phyloP scores from a whole-genome alignment of 2,888 invertebrate genomes.

The Cantharis rufa region DNA sequence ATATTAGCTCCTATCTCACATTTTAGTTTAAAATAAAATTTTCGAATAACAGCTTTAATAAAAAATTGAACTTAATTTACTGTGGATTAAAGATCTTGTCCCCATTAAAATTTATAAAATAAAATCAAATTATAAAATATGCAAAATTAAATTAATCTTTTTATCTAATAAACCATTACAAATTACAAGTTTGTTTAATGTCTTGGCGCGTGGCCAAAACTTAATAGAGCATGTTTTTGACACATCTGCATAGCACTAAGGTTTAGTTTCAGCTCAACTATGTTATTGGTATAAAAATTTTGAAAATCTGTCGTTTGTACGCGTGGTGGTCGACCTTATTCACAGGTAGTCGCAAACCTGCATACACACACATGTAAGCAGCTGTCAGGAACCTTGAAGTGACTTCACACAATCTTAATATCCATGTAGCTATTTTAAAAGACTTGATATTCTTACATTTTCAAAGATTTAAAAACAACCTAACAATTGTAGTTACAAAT shows the following conservation, averaged over 20 bases:
- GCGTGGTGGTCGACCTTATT: conserved; percentile 26
- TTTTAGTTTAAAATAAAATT: background rate
- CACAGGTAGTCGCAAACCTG: conserved; percentile 27
- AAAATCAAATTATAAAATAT: background rate
- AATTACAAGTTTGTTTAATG: conserved; percentile 29
- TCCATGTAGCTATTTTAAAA: background rate
- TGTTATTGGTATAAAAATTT: conserved; percentile 20
- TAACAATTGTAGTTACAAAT: background rate
- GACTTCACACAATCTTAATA: conserved; percentile 18
- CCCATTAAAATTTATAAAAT: background rate
- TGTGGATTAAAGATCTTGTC: background rate
- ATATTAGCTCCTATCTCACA: background rate
- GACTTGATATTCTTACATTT: background rate
- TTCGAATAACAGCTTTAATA: background rate
- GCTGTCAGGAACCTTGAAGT: conserved; percentile 25
- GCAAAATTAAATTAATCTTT: no score
- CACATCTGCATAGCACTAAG: conserved; percentile 34
- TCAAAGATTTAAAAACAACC: background rate
- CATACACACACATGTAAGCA: conserved; percentile 7
- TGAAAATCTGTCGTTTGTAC: conserved; percentile 8
- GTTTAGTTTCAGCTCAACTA: conserved; percentile 24
- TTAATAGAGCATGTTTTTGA: conserved; percentile 34
- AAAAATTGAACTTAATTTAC: background rate
- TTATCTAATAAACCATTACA: background rate
- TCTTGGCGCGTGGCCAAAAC: conserved; percentile 35